Percentiles rank a stretch among this genome's conserved stretches.
phyloP scores from a whole-genome alignment of 1,140 invertebrate genomes.

The Papilio xuthus region DNA sequence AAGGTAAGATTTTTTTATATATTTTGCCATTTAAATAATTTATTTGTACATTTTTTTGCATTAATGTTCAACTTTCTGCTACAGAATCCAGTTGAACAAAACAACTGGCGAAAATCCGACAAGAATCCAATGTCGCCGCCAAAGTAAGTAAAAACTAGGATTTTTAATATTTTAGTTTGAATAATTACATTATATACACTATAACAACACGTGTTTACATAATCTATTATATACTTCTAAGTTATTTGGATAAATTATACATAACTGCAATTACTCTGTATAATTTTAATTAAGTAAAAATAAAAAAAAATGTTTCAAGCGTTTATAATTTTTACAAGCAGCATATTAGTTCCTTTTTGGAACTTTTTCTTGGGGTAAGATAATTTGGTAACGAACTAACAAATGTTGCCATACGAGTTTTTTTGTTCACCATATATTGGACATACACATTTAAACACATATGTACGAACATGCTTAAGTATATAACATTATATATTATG shows the following conservation, averaged over 20 bases:
- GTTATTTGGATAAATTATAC: too few species aligned
- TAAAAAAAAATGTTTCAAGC: neutral
- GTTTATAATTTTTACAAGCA: slow-evolving; percentile 51
- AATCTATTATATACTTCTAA: too few species aligned
- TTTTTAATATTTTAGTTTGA: neutral
- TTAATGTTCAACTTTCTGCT: neutral
- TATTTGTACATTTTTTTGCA: neutral
- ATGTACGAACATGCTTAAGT: neutral
- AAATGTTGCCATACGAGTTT: neutral
- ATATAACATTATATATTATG: too few species aligned
- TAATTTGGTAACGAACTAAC: slow-evolving; percentile 8
- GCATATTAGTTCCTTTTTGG: slow-evolving; percentile 59
- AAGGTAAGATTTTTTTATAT: slow-evolving; percentile 38
- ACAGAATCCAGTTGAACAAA: slow-evolving; percentile 35
- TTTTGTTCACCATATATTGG: neutral
- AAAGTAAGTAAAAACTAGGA: slow-evolving; percentile 14
- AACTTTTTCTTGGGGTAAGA: slow-evolving; percentile 67
- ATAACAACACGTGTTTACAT: neutral
- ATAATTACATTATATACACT: neutral
- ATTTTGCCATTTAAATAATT: slow-evolving; percentile 19
- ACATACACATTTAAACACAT: neutral
- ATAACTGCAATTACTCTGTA: too few species aligned
- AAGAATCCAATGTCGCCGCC: slow-evolving; percentile 17
- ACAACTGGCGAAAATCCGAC: slow-evolving; percentile 39
- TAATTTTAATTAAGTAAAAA: too few species aligned